Conservation (phyloP, 1,140 invertebrate genomes). For the Heterodera carotae region DNA sequence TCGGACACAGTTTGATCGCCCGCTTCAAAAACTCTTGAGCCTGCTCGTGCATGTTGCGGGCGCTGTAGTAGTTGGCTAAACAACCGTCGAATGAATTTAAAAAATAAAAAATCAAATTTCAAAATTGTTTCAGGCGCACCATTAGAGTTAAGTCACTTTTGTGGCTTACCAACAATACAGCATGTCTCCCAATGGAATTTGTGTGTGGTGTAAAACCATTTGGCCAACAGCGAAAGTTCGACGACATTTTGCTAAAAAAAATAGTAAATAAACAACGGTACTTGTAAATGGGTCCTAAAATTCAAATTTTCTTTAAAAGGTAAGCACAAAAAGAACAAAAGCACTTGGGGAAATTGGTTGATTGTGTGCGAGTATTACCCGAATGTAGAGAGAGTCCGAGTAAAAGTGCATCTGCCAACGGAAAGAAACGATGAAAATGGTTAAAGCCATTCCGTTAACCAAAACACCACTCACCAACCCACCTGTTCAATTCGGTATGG, state of each 20-base stretch:
- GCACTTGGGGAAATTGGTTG: background rate
- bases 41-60: conserved; percentile 91
- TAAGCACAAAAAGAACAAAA: conserved; percentile 6
- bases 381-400: conserved; percentile 58
- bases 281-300: no score
- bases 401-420: conserved; percentile 57
- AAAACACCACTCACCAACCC: background rate
- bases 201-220: conserved; percentile 87
- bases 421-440: conserved; percentile 8
- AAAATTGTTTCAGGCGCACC: no score
- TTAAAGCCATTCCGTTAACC: conserved; percentile 3
- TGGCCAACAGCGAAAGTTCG: conserved; percentile 88
- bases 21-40: conserved; percentile 93
- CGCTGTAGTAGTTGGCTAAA: conserved; percentile 93
- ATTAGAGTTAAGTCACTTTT: no score
- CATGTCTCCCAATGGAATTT: conserved; percentile 96
- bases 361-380: conserved; percentile 36
- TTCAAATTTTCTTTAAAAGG: no score
- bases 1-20: conserved; percentile 88
- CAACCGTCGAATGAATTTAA: conserved; percentile 7
- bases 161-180: conserved; percentile 94
- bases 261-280: no score
- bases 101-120: background rate
- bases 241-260: conserved; percentile 77
- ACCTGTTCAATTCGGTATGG: conserved; percentile 51